Conservation (phyloP, 2,113 vertebrate genomes). For the Poecile atricapillus region DNA sequence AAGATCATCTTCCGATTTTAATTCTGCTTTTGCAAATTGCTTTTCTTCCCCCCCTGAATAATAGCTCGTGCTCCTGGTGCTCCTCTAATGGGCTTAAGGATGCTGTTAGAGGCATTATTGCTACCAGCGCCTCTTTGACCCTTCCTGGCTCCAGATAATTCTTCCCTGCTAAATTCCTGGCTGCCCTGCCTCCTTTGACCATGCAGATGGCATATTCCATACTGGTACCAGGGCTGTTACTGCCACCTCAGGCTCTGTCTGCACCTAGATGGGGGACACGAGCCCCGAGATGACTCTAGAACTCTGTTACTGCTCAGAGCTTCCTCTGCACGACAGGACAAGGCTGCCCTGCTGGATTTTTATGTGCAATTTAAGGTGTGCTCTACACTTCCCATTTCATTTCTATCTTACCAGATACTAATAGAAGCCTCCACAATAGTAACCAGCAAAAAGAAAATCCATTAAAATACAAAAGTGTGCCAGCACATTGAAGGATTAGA, state of each 20-base stretch:
- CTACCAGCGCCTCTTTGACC: not conserved
- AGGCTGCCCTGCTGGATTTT: not conserved
- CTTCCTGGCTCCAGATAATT: not conserved
- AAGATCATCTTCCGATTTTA: slow-evolving; percentile 30
- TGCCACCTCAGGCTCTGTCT: not conserved
- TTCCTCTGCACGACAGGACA: slow-evolving; percentile 10
- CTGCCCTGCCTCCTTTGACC: not conserved
- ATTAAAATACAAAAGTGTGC: not conserved
- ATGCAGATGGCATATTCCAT: not conserved
- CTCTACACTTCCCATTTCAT: not conserved
- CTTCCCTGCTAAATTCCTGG: slow-evolving; percentile 20
- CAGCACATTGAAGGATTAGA: not conserved
- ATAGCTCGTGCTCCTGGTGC: not conserved
- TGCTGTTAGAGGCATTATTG: not conserved
- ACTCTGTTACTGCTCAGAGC: not conserved
- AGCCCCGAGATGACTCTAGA: not conserved
- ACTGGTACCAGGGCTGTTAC: not conserved
- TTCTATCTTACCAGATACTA: slow-evolving; percentile 35
- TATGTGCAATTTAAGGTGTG: slow-evolving; percentile 6
- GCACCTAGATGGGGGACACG: not conserved
- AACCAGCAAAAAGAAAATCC: slow-evolving; percentile 1
- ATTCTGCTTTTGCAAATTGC: slow-evolving; percentile 2
- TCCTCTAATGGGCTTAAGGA: not conserved
- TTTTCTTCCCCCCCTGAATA: not conserved
- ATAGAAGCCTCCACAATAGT: slow-evolving; percentile 27